Percentiles rank a stretch among this genome's conserved stretches.
These are phyloP conservation scores for Saccostrea echinata DNA, from an alignment of 1,140 invertebrate genomes.

Conservation along the genomic window DNA sequence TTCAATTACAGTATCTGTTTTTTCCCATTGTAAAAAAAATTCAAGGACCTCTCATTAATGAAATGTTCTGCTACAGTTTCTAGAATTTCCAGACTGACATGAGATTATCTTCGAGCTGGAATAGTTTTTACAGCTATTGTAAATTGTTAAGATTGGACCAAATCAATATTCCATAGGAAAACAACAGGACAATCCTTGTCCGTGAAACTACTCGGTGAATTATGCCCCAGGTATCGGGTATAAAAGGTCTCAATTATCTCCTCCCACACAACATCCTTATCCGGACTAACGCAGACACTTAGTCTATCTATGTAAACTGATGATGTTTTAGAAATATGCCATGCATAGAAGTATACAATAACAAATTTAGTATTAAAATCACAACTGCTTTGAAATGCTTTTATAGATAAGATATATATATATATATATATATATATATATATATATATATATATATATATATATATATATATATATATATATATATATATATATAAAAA, in stretches of 20 bases:
- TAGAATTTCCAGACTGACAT: not conserved
- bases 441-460: too few species aligned
- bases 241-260: not conserved
- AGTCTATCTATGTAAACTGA: too few species aligned
- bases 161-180: not conserved
- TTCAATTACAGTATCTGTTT: not conserved
- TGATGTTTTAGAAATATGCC: too few species aligned
- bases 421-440: too few species aligned
- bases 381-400: too few species aligned
- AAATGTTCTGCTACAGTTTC: not conserved
- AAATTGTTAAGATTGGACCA: not conserved
- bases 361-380: too few species aligned
- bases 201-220: not conserved
- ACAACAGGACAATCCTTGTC: not conserved
- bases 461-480: too few species aligned
- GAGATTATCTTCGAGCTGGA: not conserved
- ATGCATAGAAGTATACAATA: too few species aligned
- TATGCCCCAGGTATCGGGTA: too few species aligned
- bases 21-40: not conserved
- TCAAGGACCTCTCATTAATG: not conserved
- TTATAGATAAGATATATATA: too few species aligned
- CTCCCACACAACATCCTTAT: not conserved
- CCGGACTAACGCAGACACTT: not conserved
- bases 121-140: not conserved
- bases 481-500: too few species aligned